phyloP scores from a whole-genome alignment of 2,888 invertebrate genomes.

The Melipona beecheii region DNA sequence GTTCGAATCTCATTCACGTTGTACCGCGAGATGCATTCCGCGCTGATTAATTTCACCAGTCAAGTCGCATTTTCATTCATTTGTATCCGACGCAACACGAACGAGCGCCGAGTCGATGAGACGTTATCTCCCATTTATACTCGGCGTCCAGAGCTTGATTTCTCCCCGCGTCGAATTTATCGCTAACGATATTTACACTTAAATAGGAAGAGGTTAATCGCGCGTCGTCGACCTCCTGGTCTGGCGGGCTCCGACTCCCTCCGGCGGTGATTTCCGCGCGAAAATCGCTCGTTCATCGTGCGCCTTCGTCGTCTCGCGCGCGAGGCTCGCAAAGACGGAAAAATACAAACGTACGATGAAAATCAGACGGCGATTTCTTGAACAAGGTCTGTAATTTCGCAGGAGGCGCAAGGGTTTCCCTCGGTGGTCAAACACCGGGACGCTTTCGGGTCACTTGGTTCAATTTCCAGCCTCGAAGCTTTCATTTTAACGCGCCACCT shows the following conservation, averaged over 20 bases:
- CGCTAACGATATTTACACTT: constrained; percentile 47
- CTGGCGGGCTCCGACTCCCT: not conserved
- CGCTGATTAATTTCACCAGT: not conserved
- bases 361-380: constrained; percentile 18
- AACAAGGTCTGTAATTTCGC: constrained; percentile 38
- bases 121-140: not conserved
- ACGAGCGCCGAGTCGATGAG: not conserved
- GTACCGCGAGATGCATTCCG: not conserved
- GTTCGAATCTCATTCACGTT: not conserved
- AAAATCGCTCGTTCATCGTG: constrained; percentile 43
- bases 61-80: not conserved
- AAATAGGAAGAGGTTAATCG: constrained; percentile 56
- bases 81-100: not conserved
- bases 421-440: constrained; percentile 12
- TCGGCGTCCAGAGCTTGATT: constrained; percentile 24
- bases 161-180: constrained; percentile 49
- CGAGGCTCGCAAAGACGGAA: not conserved
- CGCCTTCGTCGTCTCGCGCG: constrained; percentile 38
- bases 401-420: constrained; percentile 41
- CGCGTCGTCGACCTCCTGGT: constrained; percentile 36
- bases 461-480: constrained; percentile 48
- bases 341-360: not conserved
- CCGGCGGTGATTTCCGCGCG: constrained; percentile 32
- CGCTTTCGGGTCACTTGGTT: constrained; percentile 31
- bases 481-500: constrained; percentile 31